Evolutionary conservation across 1,140 invertebrate species (phyloP), one percentile per base, ranked within the genome.

Genomic region (Rhynchophorus ferrugineus): DNA sequence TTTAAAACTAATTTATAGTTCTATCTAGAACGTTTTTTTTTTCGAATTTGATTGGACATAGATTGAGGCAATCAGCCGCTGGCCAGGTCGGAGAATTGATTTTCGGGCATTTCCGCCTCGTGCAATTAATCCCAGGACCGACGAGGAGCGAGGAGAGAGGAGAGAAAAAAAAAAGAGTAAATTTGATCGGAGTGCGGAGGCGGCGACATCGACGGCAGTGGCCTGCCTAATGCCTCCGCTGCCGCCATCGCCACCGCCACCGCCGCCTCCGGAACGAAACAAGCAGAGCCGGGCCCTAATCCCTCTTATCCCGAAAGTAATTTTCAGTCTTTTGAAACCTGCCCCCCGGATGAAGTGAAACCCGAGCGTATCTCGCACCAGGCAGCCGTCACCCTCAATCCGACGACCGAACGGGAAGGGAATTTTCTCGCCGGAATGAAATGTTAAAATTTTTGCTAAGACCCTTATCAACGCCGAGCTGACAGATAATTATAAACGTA

Each of bases 241-340:
- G n/a, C n/a, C n/a, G n/a, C n/a, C n/a, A n/a, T n/a, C n/a, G 24
- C 24, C 24, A 11, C 24, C 24, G 24, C 24, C 24, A 5, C 11
- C 11, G 5, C 24, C 24, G 56, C 60, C 50, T 55, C 58, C 38
- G 37, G 58, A 60, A 60, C 64, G 67, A 67, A 65, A 68, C 66
- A 67, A 65, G 64, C 65, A 61, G 59, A 62, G 63, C 59, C 59
- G 61, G 59, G 61, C 64, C 62, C 61, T 69, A 67, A 69, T 67
- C 68, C 65, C 68, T 67, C 68, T 69, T 68, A 68, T 69, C 68
- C 68, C 65, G 68, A 68, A 67, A 69, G 68, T 69, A 69, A 69
- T 69, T 69, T 69, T 68, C 66, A 68, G 68, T 69, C 68, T 69
- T 69, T 69, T 69, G 68, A 69, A 69, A 69, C 65, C 63, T 63